Conservation (phyloP, 2,888 invertebrate genomes). For the Dolomedes plantarius region DNA sequence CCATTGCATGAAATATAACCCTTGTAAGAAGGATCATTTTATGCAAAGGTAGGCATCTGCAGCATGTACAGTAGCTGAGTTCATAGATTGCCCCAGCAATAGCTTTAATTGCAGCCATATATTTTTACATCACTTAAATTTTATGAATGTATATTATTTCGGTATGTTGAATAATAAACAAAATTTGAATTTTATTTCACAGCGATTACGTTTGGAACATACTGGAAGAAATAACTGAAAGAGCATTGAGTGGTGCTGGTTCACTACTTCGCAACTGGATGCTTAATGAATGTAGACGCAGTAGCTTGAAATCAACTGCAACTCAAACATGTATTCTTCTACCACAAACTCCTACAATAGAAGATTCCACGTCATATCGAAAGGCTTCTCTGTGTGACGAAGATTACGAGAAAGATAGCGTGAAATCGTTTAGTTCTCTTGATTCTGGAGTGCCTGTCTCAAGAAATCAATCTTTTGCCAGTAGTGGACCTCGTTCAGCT, state of each 20-base stretch:
- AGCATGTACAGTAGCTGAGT: too few species aligned
- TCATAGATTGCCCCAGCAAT: too few species aligned
- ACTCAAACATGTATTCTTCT: neutral
- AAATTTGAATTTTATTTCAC: too few species aligned
- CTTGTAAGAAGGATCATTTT: too few species aligned
- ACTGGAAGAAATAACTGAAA: slow-evolving; percentile 29
- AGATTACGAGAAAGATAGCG: slow-evolving; percentile 11
- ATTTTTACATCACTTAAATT: too few species aligned
- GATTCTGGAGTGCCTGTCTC: slow-evolving; percentile 34
- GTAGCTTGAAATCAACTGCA: neutral
- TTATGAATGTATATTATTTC: too few species aligned
- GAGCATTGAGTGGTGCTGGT: slow-evolving; percentile 12
- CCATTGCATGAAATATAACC: too few species aligned
- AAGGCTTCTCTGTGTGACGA: neutral
- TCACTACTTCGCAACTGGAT: slow-evolving; percentile 17
- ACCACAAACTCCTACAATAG: neutral
- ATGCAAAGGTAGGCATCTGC: too few species aligned
- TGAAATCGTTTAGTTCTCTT: slow-evolving; percentile 7
- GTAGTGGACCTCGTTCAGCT: slow-evolving; percentile 10
- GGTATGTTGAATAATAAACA: too few species aligned
- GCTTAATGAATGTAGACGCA: neutral
- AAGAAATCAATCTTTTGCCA: slow-evolving; percentile 20
- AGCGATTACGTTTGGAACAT: slow-evolving; percentile 34
- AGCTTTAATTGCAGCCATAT: too few species aligned
- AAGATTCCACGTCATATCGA: neutral